Evolutionary conservation across 2,113 vertebrate genomes (phyloP), one percentile per base, ranked within the genome.

Genomic region (Gavia stellata): DNA sequence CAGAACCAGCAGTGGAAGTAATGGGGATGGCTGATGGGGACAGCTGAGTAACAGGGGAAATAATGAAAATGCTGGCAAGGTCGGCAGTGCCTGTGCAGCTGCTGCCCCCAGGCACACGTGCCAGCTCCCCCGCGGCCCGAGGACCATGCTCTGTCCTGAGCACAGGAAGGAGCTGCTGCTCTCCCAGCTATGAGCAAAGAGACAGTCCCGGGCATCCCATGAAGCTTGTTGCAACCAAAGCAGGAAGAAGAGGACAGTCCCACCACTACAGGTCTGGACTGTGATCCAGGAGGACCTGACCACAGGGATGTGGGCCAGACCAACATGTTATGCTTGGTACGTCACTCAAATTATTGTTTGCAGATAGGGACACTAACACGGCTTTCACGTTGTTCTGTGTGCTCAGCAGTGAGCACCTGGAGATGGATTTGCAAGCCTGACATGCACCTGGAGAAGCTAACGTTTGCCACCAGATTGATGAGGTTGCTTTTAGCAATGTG

Each of bases 61-160:
- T 2, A 2, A 13, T 38, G n/a, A 63, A 53, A 91, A 42, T 1
- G 2, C 31, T n/a, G 20, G 10, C 0, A 0, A 61, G 29, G 26
- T 28, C 1, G 0, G 47, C 16, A 9, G 3, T 78, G 34, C 16
- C 29, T 3, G 1, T 36, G 36, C 17, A 78, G 28, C 63, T 78
- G 42, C 61, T 71, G 45, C 9, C 17, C n/a, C 18, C 8, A 40
- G 19, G 12, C 3, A 4, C 28, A 23, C 0, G 0, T 34, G 8
- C 28, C 33, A 56, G 44, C 9, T 86, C 11, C 31, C 40, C 6
- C 0, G 1, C 8, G 24, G 20, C 24, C 42, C 6, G 6, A 86
- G 72, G 49, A 38, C 45, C 19, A 14, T 40, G 8, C 12, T 40
- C 50, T 77, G 4, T 36, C 29, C 45, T 24, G 7, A 44, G 3